Percentiles rank a stretch among this genome's conserved stretches.
Evolutionary conservation across 2,888 invertebrate genomes (phyloP).

Genomic region (Tetanocera ferruginea): DNA sequence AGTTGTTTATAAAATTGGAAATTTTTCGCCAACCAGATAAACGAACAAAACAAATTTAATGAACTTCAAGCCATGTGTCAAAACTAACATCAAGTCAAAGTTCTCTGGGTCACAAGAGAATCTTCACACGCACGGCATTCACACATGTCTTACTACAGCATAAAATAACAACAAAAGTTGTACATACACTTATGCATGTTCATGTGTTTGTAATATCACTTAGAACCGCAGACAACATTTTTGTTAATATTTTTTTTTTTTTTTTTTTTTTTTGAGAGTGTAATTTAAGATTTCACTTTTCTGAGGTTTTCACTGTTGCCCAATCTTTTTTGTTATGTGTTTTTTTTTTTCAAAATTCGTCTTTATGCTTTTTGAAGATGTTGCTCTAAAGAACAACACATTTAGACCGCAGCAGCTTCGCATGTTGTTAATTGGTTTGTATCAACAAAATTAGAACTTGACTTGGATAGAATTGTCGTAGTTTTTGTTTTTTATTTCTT

Average conservation of each 20-base stretch:
- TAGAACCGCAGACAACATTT: constrained; percentile 22
- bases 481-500: too few relatives aligned
- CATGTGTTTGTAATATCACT: too few relatives aligned
- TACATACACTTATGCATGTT: too few relatives aligned
- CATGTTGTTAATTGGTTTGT: not conserved
- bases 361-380: too few relatives aligned
- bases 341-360: too few relatives aligned
- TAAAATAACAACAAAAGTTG: not conserved
- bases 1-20: too few relatives aligned
- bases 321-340: not conserved
- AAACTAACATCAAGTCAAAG: constrained; percentile 61
- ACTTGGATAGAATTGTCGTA: too few relatives aligned
- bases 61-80: too few relatives aligned
- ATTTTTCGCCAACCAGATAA: too few relatives aligned
- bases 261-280: not conserved
- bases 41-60: too few relatives aligned
- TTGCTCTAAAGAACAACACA: too few relatives aligned
- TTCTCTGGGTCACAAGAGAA: constrained; percentile 68
- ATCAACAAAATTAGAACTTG: too few relatives aligned
- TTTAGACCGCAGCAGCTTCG: not conserved
- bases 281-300: constrained; percentile 23
- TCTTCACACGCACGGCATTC: constrained; percentile 55
- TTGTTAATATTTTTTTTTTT: not conserved
- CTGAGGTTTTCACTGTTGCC: not conserved
- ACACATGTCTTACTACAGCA: constrained; percentile 26